These are phyloP conservation scores for Australoheros scitulus DNA, from an alignment of 2,113 vertebrate species.

Conservation along the genomic window DNA sequence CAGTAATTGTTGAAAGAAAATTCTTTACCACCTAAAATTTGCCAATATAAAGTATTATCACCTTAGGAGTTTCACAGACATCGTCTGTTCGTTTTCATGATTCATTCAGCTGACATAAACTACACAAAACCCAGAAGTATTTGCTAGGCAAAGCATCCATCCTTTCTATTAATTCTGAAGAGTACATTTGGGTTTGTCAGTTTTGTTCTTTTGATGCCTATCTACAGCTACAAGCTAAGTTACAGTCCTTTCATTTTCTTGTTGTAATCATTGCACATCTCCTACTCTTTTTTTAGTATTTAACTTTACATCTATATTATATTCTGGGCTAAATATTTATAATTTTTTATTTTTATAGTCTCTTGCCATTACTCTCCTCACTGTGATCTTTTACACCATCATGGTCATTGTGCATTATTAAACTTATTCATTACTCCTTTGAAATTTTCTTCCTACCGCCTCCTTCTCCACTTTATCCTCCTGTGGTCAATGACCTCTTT, in stretches of 20 bases:
- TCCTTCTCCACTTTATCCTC: neutral
- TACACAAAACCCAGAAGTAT: neutral
- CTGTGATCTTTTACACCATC: neutral
- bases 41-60: conserved; percentile 1
- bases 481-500: conserved; percentile 33
- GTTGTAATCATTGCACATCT: neutral
- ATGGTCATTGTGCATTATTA: neutral
- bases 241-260: neutral
- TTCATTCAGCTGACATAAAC: conserved; percentile 12
- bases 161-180: neutral
- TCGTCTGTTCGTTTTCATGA: conserved; percentile 11
- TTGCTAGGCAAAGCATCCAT: neutral
- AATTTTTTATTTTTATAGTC: neutral
- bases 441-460: neutral
- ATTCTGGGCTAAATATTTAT: neutral
- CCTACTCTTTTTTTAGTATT: neutral
- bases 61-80: conserved; percentile 9
- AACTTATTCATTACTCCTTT: neutral
- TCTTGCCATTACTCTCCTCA: neutral
- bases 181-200: neutral
- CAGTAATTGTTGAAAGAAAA: conserved; percentile 35
- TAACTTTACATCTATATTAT: neutral
- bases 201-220: neutral
- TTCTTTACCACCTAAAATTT: conserved; percentile 1
- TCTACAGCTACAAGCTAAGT: neutral